A percentile compares a stretch with the other conserved stretches of the same genome.
phyloP scores from a whole-genome alignment of 2,888 invertebrate species.

The Brachylomia viminalis region DNA sequence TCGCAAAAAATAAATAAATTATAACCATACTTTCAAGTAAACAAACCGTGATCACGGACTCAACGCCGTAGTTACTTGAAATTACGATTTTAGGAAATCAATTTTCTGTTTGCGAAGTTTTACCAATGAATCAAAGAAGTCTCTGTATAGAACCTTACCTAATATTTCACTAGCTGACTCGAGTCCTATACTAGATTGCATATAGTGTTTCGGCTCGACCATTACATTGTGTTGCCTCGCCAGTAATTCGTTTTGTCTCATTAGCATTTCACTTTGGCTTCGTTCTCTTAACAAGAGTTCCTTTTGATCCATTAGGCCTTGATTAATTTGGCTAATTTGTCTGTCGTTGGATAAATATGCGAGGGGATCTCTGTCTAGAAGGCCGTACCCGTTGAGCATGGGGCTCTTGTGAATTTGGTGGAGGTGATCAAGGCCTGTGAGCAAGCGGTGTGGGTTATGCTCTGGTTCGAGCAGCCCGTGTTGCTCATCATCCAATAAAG shows the following conservation, averaged over 20 bases:
- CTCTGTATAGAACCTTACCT: conserved; percentile 76
- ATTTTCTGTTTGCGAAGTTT: conserved; percentile 16
- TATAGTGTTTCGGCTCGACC: conserved; percentile 85
- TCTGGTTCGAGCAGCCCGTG: conserved; percentile 79
- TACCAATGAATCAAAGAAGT: conserved; percentile 27
- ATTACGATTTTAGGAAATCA: not conserved
- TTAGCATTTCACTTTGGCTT: conserved; percentile 82
- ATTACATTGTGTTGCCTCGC: conserved; percentile 82
- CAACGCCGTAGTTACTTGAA: not conserved
- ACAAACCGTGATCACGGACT: not conserved
- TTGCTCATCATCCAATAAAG: conserved; percentile 84
- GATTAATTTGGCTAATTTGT: conserved; percentile 85
- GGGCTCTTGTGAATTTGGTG: conserved; percentile 82
- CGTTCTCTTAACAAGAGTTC: conserved; percentile 82
- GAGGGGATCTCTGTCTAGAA: conserved; percentile 75
- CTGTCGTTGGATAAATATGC: conserved; percentile 84
- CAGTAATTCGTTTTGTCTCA: conserved; percentile 86
- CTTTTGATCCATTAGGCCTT: conserved; percentile 83
- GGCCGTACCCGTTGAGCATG: conserved; percentile 83
- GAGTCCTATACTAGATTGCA: conserved; percentile 85
- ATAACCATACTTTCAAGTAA: conserved; percentile 1
- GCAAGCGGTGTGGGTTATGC: conserved; percentile 60
- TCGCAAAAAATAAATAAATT: not conserved
- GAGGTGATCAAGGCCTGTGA: conserved; percentile 80
- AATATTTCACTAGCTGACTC: conserved; percentile 89